These are phyloP conservation scores for Lepidurus packardi DNA, from an alignment of 1,140 invertebrate species.

Conservation along the genomic window DNA sequence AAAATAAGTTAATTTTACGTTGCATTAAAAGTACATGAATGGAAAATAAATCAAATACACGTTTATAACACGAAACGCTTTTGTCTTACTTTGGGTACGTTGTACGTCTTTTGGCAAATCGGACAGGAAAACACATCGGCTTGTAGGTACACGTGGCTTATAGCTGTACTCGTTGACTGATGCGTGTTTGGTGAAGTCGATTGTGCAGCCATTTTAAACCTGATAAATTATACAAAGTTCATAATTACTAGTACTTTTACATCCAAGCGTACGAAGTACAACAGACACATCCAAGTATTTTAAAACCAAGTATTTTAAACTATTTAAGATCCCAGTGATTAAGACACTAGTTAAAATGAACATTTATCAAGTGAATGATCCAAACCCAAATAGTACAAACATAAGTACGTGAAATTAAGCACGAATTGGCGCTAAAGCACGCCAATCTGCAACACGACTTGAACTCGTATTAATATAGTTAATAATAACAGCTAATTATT, in stretches of 20 bases:
- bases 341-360: too few relatives aligned
- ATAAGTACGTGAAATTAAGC: too few relatives aligned
- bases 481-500: too few relatives aligned
- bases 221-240: neutral
- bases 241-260: neutral
- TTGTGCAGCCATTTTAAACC: neutral
- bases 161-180: neutral
- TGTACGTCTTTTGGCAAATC: constrained; percentile 20
- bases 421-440: too few relatives aligned
- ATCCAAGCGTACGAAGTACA: too few relatives aligned
- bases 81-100: constrained; percentile 27
- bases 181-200: neutral
- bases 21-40: neutral
- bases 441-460: too few relatives aligned
- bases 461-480: too few relatives aligned
- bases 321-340: too few relatives aligned
- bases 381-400: too few relatives aligned
- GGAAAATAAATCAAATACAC: neutral
- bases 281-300: too few relatives aligned
- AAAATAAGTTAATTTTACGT: neutral
- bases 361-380: too few relatives aligned
- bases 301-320: too few relatives aligned
- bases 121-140: constrained; percentile 23
- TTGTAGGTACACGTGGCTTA: constrained; percentile 7
- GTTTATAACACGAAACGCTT: constrained; percentile 24